A percentile compares a stretch with the other conserved stretches of the same genome.
Conservation (phyloP, 2,888 invertebrate species). For the Sisyra terminalis region DNA sequence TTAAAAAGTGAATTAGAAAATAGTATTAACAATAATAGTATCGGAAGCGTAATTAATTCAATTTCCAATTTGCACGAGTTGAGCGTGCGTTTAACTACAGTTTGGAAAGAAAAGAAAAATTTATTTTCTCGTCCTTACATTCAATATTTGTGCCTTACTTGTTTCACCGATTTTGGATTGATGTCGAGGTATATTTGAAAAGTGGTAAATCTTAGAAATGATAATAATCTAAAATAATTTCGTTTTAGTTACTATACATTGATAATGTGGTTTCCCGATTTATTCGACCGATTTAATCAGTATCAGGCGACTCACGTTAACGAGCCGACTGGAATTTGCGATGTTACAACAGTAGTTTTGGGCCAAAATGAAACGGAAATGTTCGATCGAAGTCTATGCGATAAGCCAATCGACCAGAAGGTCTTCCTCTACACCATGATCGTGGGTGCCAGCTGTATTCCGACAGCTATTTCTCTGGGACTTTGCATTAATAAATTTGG, state of each 20-base stretch:
- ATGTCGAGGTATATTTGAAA: slow-evolving; percentile 35
- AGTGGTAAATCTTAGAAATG: neutral
- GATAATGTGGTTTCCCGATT: slow-evolving; percentile 55
- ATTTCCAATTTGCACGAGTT: slow-evolving; percentile 3
- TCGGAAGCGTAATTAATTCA: neutral
- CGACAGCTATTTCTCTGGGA: slow-evolving; percentile 37
- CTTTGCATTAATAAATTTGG: slow-evolving; percentile 38
- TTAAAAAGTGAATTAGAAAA: slow-evolving; percentile 1
- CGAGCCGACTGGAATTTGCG: slow-evolving; percentile 34
- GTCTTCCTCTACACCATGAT: slow-evolving; percentile 39
- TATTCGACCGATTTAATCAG: slow-evolving; percentile 44
- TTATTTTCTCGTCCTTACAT: slow-evolving; percentile 35
- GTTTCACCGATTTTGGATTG: slow-evolving; percentile 41
- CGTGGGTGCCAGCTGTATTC: slow-evolving; percentile 38
- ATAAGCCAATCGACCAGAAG: slow-evolving; percentile 27
- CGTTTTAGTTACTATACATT: slow-evolving; percentile 37
- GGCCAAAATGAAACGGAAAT: slow-evolving; percentile 13
- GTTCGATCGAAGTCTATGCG: slow-evolving; percentile 15
- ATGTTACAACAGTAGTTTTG: slow-evolving; percentile 31
- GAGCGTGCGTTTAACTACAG: slow-evolving; percentile 10
- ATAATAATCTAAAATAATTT: neutral
- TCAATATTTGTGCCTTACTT: slow-evolving; percentile 32
- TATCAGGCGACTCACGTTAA: slow-evolving; percentile 28
- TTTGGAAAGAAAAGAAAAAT: slow-evolving; percentile 18
- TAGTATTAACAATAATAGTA: slow-evolving; percentile 1